These are phyloP conservation scores for Beris chalybata DNA, from an alignment of 2,888 invertebrate species.

Conservation along the genomic window DNA sequence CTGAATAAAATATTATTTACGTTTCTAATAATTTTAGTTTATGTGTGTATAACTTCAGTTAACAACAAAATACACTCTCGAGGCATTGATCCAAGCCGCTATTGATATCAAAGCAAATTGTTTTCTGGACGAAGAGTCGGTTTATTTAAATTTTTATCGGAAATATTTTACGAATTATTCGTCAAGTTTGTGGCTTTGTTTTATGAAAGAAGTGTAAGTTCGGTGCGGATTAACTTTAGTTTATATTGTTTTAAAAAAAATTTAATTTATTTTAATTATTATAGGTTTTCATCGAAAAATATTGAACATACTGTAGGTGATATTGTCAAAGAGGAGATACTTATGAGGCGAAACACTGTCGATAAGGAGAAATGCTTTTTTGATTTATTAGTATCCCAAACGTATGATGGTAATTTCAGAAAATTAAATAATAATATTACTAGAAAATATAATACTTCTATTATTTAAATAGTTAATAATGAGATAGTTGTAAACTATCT, in stretches of 20 bases:
- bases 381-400: constrained; percentile 5
- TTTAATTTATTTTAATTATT: constrained; percentile 9
- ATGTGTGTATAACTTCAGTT: constrained; percentile 30
- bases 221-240: neutral
- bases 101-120: constrained; percentile 37
- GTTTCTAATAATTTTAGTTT: constrained; percentile 24
- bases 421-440: neutral
- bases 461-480: constrained; percentile 18
- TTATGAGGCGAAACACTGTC: neutral
- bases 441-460: neutral
- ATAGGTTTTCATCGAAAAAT: constrained; percentile 19
- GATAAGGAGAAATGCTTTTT: constrained; percentile 24
- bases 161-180: constrained; percentile 33
- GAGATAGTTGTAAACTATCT: constrained; percentile 22
- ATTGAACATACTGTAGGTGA: constrained; percentile 13
- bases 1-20: constrained; percentile 7
- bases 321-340: constrained; percentile 7
- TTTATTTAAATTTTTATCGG: constrained; percentile 30
- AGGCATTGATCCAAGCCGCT: constrained; percentile 30
- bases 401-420: constrained; percentile 7
- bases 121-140: constrained; percentile 35
- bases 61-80: constrained; percentile 36
- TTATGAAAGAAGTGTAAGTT: constrained; percentile 26
- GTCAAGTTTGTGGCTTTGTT: constrained; percentile 30
- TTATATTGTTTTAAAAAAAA: neutral